Base-by-base conservation (phyloP, 2,113 vertebrate species). In the Oreotrochilus melanogaster region DNA sequence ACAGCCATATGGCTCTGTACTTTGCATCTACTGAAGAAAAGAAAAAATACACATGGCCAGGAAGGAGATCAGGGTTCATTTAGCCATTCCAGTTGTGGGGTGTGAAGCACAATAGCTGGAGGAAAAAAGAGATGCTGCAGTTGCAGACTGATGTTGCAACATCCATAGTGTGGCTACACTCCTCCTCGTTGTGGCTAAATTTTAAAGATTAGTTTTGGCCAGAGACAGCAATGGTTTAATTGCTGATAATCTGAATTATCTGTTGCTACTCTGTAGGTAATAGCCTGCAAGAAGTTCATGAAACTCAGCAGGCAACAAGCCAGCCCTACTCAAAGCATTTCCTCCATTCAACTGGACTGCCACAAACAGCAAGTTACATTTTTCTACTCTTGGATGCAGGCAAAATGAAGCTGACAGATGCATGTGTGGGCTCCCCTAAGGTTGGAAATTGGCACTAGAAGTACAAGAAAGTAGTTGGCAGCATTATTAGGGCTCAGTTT, bases 391-490 rank as follows among this genome's bases (percentile, higher is more conserved):
- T 30, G 48, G 67, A 76, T 80, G 73, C 18, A 86, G 3, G 43
- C 35, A 84, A 94, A 94, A 39, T 7, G 31, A 89, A 94, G 64
- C 89, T 76, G 75, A 95, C 85, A 95, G 89, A 95, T 85, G 81
- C 54, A 70, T 88, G 74, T 94, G 93, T 94, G 89, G 93, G 88
- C 88, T 91, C 89, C 85, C 82, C 92, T 79, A 89, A 92, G 94
- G 85, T 30, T 91, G 74, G 85, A 88, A 97, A 93, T 71, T 94
- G 94, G 94, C 89, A 94, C 87, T 89, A 24, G 0, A 37, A 88
- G 81, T n/a, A 85, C 47, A 88, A 93, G 81, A 92, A 91, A 82
- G 47, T 54, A 93, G 94, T 50, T 86, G 82, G 79, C 65, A 95
- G 61, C 92, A 94, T 93, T 95, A 94, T 80, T 83, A 91, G 82